A percentile compares a stretch with the other conserved stretches of the same genome.
Evolutionary conservation across 2,113 vertebrate species (phyloP).

Genomic region (Lathamus discolor): DNA sequence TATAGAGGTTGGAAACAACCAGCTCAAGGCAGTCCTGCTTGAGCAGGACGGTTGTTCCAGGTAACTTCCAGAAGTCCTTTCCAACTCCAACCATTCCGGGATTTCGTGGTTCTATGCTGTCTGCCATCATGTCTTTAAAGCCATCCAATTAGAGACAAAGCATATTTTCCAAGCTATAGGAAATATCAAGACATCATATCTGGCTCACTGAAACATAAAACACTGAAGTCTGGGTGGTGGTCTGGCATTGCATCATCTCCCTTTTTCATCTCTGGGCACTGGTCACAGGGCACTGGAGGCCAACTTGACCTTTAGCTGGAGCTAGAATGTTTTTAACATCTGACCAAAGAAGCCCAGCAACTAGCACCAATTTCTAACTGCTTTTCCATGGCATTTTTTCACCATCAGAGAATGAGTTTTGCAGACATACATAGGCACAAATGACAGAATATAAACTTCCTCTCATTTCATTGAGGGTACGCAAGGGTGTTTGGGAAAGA

Average conservation of each 20-base stretch:
- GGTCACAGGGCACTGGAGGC: not conserved
- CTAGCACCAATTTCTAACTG: not conserved
- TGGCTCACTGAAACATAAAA: not conserved
- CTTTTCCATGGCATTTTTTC: not conserved
- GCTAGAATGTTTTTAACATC: not conserved
- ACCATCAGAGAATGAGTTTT: not conserved
- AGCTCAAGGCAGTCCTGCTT: rapidly evolving
- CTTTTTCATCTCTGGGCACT: not conserved
- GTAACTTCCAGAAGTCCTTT: not conserved
- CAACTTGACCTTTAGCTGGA: not conserved
- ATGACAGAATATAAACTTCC: not conserved
- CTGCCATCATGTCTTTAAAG: not conserved
- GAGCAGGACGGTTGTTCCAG: not conserved
- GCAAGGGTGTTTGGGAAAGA: not conserved
- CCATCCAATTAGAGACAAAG: not conserved
- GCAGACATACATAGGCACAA: not conserved
- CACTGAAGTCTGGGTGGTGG: not conserved
- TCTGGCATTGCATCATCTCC: not conserved
- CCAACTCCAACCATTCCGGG: not conserved
- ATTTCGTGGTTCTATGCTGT: not conserved
- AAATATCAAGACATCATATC: not conserved
- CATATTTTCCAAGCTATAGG: not conserved
- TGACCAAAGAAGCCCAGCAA: not conserved
- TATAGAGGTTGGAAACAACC: rapidly evolving
- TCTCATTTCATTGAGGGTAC: not conserved